A percentile compares a stretch with the other conserved stretches of the same genome.
phyloP scores from a whole-genome alignment of 2,888 invertebrate genomes.

The Campopleginae sp. region DNA sequence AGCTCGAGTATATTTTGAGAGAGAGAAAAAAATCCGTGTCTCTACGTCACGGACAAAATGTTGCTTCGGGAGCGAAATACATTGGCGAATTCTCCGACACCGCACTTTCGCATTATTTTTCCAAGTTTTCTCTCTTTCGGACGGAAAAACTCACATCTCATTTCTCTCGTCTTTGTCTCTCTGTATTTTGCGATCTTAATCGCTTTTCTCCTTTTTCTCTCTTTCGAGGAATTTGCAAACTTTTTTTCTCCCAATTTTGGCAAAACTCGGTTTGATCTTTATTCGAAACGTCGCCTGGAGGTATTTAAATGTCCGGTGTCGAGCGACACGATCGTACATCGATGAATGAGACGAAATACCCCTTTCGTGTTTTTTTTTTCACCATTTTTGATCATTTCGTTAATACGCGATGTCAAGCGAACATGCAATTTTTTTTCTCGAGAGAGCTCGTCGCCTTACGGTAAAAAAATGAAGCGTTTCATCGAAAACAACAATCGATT shows the following conservation, averaged over 20 bases:
- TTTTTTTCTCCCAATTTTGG: background rate
- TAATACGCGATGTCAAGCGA: too few relatives aligned
- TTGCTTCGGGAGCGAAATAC: background rate
- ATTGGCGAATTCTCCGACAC: background rate
- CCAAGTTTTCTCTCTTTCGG: background rate
- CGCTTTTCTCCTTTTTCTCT: background rate
- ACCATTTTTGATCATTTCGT: background rate
- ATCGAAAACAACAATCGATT: conserved; percentile 67
- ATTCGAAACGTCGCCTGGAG: background rate
- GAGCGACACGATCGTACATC: background rate
- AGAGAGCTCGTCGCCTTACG: background rate
- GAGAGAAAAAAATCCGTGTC: background rate
- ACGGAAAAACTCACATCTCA: background rate
- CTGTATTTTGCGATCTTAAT: background rate
- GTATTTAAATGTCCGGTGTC: background rate
- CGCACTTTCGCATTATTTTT: background rate
- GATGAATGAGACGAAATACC: background rate
- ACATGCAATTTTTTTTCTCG: background rate
- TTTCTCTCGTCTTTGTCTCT: background rate
- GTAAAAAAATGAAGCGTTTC: conserved; percentile 3
- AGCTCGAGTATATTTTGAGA: background rate
- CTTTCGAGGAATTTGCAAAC: background rate
- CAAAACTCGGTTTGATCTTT: background rate
- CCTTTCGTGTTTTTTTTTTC: background rate
- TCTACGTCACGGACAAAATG: background rate